Conservation (phyloP, 2,113 vertebrate genomes). For the Psittacus erithacus region DNA sequence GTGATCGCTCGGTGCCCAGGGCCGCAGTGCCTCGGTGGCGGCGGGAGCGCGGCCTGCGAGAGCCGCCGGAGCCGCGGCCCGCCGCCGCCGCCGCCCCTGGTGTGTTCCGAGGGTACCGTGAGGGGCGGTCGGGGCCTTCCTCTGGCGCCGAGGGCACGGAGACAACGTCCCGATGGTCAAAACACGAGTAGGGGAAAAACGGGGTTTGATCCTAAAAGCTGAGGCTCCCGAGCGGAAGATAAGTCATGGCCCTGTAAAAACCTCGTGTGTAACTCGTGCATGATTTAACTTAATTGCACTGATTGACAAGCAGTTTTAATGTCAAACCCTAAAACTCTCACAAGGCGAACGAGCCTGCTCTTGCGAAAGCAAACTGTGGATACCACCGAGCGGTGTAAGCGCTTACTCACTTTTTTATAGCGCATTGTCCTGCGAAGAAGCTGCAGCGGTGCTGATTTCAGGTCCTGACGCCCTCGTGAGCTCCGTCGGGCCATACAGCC, state of each 20-base stretch:
- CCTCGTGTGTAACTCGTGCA: fast-evolving
- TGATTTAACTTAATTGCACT: neutral
- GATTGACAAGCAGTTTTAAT: neutral
- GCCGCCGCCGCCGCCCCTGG: neutral
- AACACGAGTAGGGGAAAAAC: fast-evolving
- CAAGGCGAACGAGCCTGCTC: neutral
- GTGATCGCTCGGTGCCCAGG: no score
- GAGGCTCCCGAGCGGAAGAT: neutral
- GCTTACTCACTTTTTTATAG: neutral
- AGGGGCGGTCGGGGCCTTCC: neutral
- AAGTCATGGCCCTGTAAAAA: fast-evolving
- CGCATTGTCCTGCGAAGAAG: neutral
- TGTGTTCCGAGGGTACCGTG: neutral
- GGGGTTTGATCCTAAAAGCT: neutral
- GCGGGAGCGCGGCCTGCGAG: neutral
- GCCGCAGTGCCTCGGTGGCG: neutral
- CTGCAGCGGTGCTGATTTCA: neutral
- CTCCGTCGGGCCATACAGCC: neutral
- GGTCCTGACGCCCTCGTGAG: neutral
- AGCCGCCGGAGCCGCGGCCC: neutral
- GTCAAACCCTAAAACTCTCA: fast-evolving
- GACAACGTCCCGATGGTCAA: neutral
- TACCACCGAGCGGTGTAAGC: neutral
- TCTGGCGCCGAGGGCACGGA: no score
- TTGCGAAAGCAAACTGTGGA: neutral